Base-by-base conservation (phyloP, 2,888 invertebrate genomes). In the Eupelmus urozonus region DNA sequence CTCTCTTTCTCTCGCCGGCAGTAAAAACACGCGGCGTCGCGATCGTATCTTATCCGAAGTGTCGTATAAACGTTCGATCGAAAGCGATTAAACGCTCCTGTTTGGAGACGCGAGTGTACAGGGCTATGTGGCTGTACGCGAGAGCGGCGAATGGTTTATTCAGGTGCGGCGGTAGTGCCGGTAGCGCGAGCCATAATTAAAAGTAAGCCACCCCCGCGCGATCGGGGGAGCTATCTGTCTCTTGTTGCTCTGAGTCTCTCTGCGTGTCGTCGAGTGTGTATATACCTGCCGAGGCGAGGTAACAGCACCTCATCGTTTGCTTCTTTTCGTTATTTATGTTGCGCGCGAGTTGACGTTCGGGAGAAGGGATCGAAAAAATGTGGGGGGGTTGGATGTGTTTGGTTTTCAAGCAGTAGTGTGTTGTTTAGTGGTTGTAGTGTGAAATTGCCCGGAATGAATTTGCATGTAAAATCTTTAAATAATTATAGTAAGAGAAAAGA, bases 121-220 rank as follows among this genome's bases (percentile, higher is more conserved):
- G 34, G 34, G 34, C 34, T 34, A 34, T 9, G 34, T n/a, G n/a
- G n/a, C 34, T 34, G 3, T 34, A 34, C 34, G 34, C 4, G 9
- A 45, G 25, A 27, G 49, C 74, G 55, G 70, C 40, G 55, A 73
- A 72, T 80, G 82, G 87, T 87, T 87, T 87, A 85, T 84, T 84
- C 87, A 87, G 85, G 86, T 87, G 85, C 42, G 42, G 34, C 34
- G 3, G 13, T 4, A 16, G 16, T 16, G 71, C 66, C 45, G 1
- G 40, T 16, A 1, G 77, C 80, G 76, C 63, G 78, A 81, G 70
- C 80, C 82, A 83, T 86, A 87, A 87, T 87, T 86, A 85, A 86
- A 84, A 84, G 82, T 82, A 85, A 84, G 82, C 82, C 79, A 74
- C 72, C 67, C 78, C 78, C 77, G n/a, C n/a, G n/a, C 29, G 3